Evolutionary conservation across 1,140 invertebrate genomes (phyloP).

Genomic region (Heterodera carotae): DNA sequence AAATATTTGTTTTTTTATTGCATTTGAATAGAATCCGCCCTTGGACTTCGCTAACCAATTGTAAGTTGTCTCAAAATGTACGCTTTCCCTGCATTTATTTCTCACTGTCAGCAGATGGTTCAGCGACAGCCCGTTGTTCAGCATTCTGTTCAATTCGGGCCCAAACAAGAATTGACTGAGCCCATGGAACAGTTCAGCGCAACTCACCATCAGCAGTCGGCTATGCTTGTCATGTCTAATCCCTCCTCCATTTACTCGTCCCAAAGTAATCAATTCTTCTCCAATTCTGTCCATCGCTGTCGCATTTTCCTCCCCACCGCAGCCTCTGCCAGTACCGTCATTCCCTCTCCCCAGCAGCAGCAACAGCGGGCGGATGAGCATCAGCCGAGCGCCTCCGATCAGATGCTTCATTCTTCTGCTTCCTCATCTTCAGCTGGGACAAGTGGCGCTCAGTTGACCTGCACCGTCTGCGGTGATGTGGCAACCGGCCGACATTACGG

Average conservation of each 20-base stretch:
- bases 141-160: neutral
- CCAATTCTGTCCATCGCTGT: neutral
- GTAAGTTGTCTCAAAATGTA: neutral
- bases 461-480: constrained; percentile 58
- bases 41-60: too few relatives aligned
- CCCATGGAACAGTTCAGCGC: neutral
- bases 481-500: constrained; percentile 53
- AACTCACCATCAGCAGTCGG: neutral
- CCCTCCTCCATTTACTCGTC: neutral
- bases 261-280: neutral
- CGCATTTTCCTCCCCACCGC: neutral
- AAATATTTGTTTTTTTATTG: too few relatives aligned
- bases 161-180: neutral
- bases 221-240: neutral
- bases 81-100: neutral
- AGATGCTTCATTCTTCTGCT: neutral
- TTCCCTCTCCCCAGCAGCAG: neutral
- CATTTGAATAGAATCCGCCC: too few relatives aligned
- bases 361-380: neutral
- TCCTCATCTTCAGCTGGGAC: neutral
- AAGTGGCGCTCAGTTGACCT: constrained; percentile 35
- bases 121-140: neutral
- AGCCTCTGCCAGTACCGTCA: neutral
- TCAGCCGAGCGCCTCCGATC: neutral
- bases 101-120: neutral